Conservation (phyloP, 1,140 invertebrate species). For the Nautilus pompilius region DNA sequence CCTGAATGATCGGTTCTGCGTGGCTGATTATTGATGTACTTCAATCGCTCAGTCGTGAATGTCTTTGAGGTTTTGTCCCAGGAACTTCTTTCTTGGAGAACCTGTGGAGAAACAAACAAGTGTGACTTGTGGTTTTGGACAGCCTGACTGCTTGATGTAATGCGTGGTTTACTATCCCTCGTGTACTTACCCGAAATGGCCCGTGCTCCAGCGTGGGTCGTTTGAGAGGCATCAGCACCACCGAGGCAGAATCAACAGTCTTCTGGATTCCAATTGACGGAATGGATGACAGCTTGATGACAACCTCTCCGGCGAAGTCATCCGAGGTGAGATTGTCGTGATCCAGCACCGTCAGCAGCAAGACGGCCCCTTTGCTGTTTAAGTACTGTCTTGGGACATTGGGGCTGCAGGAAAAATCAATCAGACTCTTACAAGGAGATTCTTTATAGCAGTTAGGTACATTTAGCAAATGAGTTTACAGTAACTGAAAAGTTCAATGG, state of each 20-base stretch:
- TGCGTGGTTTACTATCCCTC: too few relatives aligned
- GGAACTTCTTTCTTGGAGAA: slow-evolving; percentile 22
- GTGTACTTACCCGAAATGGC: slow-evolving; percentile 30
- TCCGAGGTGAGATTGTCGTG: slow-evolving; percentile 88
- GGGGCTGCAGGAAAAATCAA: slow-evolving; percentile 69
- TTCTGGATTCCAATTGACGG: slow-evolving; percentile 18
- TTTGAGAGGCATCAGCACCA: slow-evolving; percentile 38
- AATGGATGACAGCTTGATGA: slow-evolving; percentile 67
- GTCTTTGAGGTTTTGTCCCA: slow-evolving; percentile 34
- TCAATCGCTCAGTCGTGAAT: slow-evolving; percentile 28
- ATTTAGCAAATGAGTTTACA: too few relatives aligned
- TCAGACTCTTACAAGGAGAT: too few relatives aligned
- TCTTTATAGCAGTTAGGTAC: too few relatives aligned
- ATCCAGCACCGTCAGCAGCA: slow-evolving; percentile 91
- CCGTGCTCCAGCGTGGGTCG: slow-evolving; percentile 22
- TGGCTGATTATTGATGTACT: slow-evolving; percentile 28
- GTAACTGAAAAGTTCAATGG: too few relatives aligned
- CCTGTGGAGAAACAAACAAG: slow-evolving; percentile 18
- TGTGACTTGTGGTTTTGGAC: neutral
- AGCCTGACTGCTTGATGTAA: neutral
- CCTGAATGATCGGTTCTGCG: slow-evolving; percentile 22
- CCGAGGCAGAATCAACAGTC: slow-evolving; percentile 30
- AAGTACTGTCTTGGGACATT: slow-evolving; percentile 77
- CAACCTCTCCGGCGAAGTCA: slow-evolving; percentile 92
- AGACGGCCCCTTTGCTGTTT: slow-evolving; percentile 68